Evolutionary conservation across 2,888 invertebrate genomes (phyloP), one percentile per base, ranked within the genome.

Genomic region (Saturnia pavonia): DNA sequence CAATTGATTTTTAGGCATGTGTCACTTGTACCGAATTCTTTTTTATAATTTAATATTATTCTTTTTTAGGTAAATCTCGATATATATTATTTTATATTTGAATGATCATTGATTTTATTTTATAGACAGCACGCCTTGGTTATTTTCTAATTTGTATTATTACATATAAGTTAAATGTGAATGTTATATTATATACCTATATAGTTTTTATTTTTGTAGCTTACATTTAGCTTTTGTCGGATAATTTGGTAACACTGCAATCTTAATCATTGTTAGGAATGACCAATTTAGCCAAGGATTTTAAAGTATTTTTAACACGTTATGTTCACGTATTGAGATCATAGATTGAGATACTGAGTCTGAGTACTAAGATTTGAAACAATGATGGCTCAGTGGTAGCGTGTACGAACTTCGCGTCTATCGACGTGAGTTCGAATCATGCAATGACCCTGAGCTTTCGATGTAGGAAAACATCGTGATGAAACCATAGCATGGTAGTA

Each of bases 1-100:
- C 48, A 45, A 63, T 69, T 80, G 80, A 77, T 78, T 82, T 85
- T 82, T 85, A 87, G 85, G 91, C 92, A 91, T 91, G 71, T 66
- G 48, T 57, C 65, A 54, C 40, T 7, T 22, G 40, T 40, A 40
- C 40, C 22, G 19, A 19, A 7, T 40, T 65, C 19, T 34, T 65
- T 27, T 65, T 40, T 40, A 0, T 34, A 34, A 34, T 34, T 40
- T n/a, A n/a, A n/a, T n/a, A n/a, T n/a, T n/a, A n/a, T n/a, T 40
- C 40, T 19, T 40, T 40, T 40, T 65, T 65, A 65, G n/a, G 27
- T 60, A 27, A 1, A 65, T n/a, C 65, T 9, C 40, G 40, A 60
- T 27, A 22, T 19, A 14, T 2, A 40, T 34, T 63, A 63, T 65
- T 6, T 65, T 14, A 27, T 34, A 34, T 4, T 60, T 57, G 25